These are phyloP conservation scores for Amaurobius ferox DNA, from an alignment of 2,888 invertebrate genomes.

Conservation along the genomic window DNA sequence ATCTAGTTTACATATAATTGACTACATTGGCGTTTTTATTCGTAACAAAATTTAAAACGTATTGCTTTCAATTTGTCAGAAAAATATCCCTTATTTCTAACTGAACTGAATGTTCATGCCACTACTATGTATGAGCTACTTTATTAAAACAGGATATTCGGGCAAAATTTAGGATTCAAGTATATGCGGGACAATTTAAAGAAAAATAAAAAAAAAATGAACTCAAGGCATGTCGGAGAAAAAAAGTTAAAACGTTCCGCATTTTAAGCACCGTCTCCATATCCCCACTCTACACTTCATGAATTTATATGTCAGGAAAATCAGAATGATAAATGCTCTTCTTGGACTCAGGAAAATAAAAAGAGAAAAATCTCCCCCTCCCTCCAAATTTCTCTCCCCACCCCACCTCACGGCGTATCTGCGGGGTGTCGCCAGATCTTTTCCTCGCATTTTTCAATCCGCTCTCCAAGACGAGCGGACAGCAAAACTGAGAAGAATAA, in stretches of 20 bases:
- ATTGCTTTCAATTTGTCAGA: too few species aligned
- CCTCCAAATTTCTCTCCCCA: slow-evolving; percentile 9
- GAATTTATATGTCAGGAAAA: slow-evolving; percentile 14
- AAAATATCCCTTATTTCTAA: too few species aligned
- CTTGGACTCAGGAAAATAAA: background rate
- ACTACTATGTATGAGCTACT: too few species aligned
- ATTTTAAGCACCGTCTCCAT: slow-evolving; percentile 8
- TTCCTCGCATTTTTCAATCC: slow-evolving; percentile 57
- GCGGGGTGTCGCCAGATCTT: slow-evolving; percentile 16
- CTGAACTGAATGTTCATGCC: too few species aligned
- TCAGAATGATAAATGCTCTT: slow-evolving; percentile 16
- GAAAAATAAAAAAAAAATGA: too few species aligned
- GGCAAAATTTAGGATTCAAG: too few species aligned
- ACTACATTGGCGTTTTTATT: too few species aligned
- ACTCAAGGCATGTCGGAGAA: too few species aligned
- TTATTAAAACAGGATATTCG: too few species aligned
- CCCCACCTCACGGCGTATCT: background rate
- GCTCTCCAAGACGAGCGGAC: slow-evolving; percentile 36
- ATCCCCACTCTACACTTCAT: slow-evolving; percentile 7
- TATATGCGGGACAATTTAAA: too few species aligned
- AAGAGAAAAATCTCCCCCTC: slow-evolving; percentile 20
- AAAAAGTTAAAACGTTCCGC: slow-evolving; percentile 6
- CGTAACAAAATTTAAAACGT: too few species aligned
- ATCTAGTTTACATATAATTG: too few species aligned
- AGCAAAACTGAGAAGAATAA: slow-evolving; percentile 26